Percentiles rank a stretch among this genome's conserved stretches.
phyloP scores from a whole-genome alignment of 2,113 vertebrate genomes.

The Sisor rabdophorus region DNA sequence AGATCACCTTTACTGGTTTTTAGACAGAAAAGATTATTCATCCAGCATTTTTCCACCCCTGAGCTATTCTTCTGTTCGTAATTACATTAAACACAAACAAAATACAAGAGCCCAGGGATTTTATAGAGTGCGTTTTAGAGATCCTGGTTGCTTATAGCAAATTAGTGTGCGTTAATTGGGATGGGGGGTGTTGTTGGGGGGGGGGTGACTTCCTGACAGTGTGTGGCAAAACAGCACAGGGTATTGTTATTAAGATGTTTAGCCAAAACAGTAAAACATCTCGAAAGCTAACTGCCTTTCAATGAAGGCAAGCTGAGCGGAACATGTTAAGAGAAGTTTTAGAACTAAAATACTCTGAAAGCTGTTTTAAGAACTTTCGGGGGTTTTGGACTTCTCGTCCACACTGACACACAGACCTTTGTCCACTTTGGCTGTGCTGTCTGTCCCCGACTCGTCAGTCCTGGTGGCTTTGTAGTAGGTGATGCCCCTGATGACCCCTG shows the following conservation, averaged over 20 bases:
- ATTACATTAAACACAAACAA: conserved; percentile 7
- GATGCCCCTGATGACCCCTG: conserved; percentile 81
- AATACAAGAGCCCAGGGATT: conserved; percentile 13
- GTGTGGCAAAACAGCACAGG: neutral
- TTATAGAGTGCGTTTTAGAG: conserved; percentile 23
- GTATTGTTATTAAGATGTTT: neutral
- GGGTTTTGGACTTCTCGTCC: neutral
- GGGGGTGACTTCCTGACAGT: conserved; percentile 4
- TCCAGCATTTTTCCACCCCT: neutral
- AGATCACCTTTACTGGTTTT: neutral
- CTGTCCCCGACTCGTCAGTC: conserved; percentile 57
- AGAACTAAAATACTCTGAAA: neutral
- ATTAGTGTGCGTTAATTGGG: neutral
- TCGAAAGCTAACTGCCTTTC: neutral
- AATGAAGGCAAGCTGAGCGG: conserved; percentile 1
- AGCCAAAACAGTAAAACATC: conserved; percentile 18
- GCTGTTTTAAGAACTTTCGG: neutral
- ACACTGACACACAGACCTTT: conserved; percentile 16
- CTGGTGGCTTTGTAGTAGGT: conserved; percentile 90
- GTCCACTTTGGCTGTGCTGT: conserved; percentile 61
- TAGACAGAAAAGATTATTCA: neutral
- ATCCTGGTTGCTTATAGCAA: conserved; percentile 13
- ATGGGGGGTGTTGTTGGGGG: neutral
- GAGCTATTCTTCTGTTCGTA: conserved; percentile 30
- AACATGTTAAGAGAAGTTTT: neutral